These are phyloP conservation scores for Phrynocephalus forsythii DNA, from an alignment of 2,797 vertebrate species.

Conservation along the genomic window DNA sequence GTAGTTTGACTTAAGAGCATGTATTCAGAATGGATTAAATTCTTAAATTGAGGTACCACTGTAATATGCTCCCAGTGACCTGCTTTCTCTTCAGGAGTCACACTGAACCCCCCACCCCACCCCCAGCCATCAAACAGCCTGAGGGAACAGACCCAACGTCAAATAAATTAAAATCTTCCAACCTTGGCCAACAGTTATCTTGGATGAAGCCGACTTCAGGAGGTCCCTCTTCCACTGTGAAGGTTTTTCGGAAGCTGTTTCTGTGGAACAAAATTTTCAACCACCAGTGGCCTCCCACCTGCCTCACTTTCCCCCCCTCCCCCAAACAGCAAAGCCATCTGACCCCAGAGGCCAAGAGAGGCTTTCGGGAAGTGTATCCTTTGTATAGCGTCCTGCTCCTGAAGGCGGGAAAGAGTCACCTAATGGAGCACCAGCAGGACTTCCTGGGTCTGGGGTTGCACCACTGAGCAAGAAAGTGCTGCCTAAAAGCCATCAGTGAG, in stretches of 20 bases:
- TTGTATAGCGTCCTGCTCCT: constrained; percentile 27
- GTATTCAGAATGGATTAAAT: no score
- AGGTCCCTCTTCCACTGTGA: constrained; percentile 49
- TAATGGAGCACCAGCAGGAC: constrained; percentile 57
- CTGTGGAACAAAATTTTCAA: constrained; percentile 54
- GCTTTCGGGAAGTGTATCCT: constrained; percentile 55
- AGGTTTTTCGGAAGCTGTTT: constrained; percentile 57
- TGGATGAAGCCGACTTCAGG: constrained; percentile 54
- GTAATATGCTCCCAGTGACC: not conserved
- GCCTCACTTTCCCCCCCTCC: not conserved
- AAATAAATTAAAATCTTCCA: constrained; percentile 34
- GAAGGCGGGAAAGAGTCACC: constrained; percentile 39
- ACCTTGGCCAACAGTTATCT: constrained; percentile 48
- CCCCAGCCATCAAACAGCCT: not conserved
- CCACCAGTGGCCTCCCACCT: constrained; percentile 37
- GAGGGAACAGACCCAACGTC: not conserved
- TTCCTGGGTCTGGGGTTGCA: constrained; percentile 40
- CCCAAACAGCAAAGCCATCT: constrained; percentile 45
- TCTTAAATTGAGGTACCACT: no score
- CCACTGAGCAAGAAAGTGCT: constrained; percentile 42
- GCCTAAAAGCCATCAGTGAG: constrained; percentile 50
- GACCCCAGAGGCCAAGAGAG: constrained; percentile 22
- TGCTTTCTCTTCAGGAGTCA: not conserved
- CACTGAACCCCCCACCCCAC: not conserved
- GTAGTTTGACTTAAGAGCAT: no score